Evolutionary conservation across 2,797 vertebrate genomes (phyloP), one percentile per base, ranked within the genome.

Genomic region (Myotis planiceps): DNA sequence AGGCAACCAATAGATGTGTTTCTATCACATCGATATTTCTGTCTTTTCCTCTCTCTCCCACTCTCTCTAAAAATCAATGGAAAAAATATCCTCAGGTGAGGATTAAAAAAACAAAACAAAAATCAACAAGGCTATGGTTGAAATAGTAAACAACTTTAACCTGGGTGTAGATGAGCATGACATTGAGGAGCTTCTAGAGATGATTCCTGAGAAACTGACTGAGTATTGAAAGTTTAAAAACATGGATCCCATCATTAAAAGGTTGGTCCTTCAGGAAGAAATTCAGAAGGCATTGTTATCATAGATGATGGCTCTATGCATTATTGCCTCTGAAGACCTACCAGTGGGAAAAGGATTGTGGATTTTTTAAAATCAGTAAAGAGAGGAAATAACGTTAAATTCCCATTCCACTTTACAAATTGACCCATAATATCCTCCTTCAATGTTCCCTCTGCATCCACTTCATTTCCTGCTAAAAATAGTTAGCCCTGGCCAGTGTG

Each of bases 331-430:
- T 32, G 72, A 49, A 51, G 29, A 75, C 9, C 10, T n/a, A 32
- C 45, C 29, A 13, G 29, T 32, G 45, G 47, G 45, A 49, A 21
- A 21, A 75, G 47, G n/a, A 25, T 55, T 51, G 32, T 55, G 49
- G 45, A 1, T 55, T 25, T 55, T 25, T 55, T 55, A 1, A 6
- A 4, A 80, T 76, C 88, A 88, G 9, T 88, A 90, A 94, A 93
- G 86, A 86, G 75, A 96, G 86, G 95, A 98, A 91, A 34, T 60
- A 95, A 95, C 53, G 84, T 87, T 97, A 96, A 96, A 88, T 97
- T 94, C 91, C 92, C 97, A 93, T 53, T 96, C 93, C 37, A 90
- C 72, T 92, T 95, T 95, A 97, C 75, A 89, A 85, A 88, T 9
- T 76, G 29, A 92, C 27, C 19, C 21, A 34, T 60, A 60, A 39